Evolutionary conservation across 2,888 invertebrate genomes (phyloP).

Genomic region (Eremobia ochroleuca): DNA sequence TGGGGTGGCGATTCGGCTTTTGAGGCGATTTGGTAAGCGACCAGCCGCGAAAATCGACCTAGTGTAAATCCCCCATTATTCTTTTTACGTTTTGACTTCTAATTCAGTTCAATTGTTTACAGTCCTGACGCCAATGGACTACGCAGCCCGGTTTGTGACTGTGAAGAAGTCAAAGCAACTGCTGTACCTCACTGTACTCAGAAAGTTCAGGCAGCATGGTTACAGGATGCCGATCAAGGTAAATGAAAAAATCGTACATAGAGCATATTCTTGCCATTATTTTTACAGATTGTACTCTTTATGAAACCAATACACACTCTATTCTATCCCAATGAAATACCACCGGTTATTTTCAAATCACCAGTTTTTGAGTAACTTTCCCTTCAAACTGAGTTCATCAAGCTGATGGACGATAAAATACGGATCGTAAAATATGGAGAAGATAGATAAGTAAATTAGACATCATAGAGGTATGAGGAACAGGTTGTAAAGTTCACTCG

Average conservation of each 20-base stretch:
- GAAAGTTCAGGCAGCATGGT: conserved; percentile 82
- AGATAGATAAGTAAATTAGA: not conserved
- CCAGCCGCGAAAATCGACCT: not conserved
- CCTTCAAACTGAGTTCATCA: not conserved
- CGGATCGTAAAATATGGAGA: not conserved
- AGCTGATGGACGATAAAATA: not conserved
- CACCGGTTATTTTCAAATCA: not conserved
- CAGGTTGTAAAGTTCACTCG: too few species aligned
- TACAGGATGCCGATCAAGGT: conserved; percentile 89
- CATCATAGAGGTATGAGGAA: too few species aligned
- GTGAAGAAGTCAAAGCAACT: conserved; percentile 91
- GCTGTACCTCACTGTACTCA: conserved; percentile 86
- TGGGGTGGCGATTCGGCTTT: not conserved
- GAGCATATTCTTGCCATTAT: not conserved
- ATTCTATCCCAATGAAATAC: not conserved
- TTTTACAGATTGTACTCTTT: not conserved
- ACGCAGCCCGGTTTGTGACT: conserved; percentile 93
- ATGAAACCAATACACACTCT: not conserved
- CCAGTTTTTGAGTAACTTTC: not conserved
- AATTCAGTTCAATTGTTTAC: conserved; percentile 61
- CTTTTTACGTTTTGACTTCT: not conserved
- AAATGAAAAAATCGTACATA: conserved; percentile 13
- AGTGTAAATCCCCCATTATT: not conserved
- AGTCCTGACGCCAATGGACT: conserved; percentile 94
- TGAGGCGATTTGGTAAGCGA: not conserved